phyloP scores from a whole-genome alignment of 2,113 vertebrate species.

The Leuciscus idus region DNA sequence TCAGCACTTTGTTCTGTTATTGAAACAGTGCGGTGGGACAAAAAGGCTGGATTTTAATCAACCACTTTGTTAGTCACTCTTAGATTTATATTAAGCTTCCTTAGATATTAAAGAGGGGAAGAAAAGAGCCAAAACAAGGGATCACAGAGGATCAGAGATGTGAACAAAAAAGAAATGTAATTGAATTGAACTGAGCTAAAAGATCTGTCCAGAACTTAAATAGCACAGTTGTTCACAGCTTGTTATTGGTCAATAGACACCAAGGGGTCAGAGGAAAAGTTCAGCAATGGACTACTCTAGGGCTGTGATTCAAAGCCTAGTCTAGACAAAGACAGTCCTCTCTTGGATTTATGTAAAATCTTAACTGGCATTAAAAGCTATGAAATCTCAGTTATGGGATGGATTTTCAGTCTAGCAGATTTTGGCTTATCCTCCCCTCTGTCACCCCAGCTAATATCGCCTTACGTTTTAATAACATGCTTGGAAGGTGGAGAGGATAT shows the following conservation, averaged over 20 bases:
- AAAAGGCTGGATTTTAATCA: constrained; percentile 2
- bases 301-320: neutral
- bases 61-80: constrained; percentile 6
- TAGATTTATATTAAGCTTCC: constrained; percentile 8
- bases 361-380: constrained; percentile 25
- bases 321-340: neutral
- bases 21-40: constrained; percentile 18
- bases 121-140: neutral
- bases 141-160: neutral
- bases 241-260: neutral
- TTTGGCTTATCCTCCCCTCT: neutral
- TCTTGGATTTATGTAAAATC: neutral
- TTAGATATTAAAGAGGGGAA: neutral
- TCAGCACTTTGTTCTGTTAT: constrained; percentile 57
- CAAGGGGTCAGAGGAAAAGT: neutral
- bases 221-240: neutral
- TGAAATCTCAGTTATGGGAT: neutral
- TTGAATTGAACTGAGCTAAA: constrained; percentile 4
- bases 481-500: neutral
- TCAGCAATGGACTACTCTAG: neutral
- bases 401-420: neutral
- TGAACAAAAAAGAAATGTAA: constrained; percentile 5
- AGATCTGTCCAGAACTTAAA: neutral
- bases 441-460: constrained; percentile 19
- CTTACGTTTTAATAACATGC: constrained; percentile 2